A percentile compares a stretch with the other conserved stretches of the same genome.
phyloP scores from a whole-genome alignment of 2,797 vertebrate species.

The Sebastes diaconus region DNA sequence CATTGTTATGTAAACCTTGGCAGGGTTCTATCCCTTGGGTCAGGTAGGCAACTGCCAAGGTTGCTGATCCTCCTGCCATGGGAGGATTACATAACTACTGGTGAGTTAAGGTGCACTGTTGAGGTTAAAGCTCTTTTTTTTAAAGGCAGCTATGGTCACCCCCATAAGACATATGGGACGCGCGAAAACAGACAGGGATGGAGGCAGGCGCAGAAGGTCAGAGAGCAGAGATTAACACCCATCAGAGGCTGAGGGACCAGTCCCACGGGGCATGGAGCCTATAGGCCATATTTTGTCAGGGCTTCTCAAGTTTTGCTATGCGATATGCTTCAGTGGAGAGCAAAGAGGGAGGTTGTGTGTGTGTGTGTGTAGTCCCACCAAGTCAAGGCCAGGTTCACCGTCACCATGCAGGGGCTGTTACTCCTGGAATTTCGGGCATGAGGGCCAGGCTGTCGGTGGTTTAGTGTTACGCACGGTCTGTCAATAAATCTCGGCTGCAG shows the following conservation, averaged over 20 bases:
- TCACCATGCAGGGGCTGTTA: conserved; percentile 63
- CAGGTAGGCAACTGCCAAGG: conserved; percentile 73
- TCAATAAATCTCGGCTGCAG: conserved; percentile 55
- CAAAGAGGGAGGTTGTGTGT: conserved; percentile 16
- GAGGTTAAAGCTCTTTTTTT: conserved; percentile 30
- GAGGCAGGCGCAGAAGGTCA: conserved; percentile 40
- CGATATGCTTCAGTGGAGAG: conserved; percentile 49
- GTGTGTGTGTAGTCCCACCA: conserved; percentile 28
- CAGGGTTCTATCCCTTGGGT: conserved; percentile 57
- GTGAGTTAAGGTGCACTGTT: conserved; percentile 42
- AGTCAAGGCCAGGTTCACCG: conserved; percentile 74
- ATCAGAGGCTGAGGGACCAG: conserved; percentile 24
- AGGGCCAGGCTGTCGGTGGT: conserved; percentile 62
- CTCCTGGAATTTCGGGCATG: conserved; percentile 74
- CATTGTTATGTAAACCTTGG: conserved; percentile 79
- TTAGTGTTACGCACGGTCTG: conserved; percentile 69
- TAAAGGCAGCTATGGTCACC: conserved; percentile 42
- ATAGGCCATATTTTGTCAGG: conserved; percentile 61
- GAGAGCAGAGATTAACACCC: conserved; percentile 54
- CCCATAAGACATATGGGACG: conserved; percentile 47
- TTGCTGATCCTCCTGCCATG: conserved; percentile 59
- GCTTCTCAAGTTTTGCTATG: conserved; percentile 64
- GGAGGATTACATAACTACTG: conserved; percentile 74
- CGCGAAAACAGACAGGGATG: not conserved
- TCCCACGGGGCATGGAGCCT: conserved; percentile 34